Evolutionary conservation across 2,888 invertebrate species (phyloP), one percentile per base, ranked within the genome.

Genomic region (Melinaea marsaeus): DNA sequence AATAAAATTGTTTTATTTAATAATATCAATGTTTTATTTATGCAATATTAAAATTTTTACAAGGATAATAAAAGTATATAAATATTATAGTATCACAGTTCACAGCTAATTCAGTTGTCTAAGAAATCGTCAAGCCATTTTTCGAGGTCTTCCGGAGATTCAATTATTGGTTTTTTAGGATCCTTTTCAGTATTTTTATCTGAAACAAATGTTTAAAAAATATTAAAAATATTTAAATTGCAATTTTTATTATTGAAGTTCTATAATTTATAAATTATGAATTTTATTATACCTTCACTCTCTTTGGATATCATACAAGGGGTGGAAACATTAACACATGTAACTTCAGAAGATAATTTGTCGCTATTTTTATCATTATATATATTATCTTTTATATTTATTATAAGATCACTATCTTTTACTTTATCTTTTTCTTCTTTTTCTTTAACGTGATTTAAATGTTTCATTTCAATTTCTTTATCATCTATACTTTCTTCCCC

Each of bases 41-140:
- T 42, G 42, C 42, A 42, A 42, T 42, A 42, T 9, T 42, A 32
- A 32, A 9, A 22, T 32, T 32, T 5, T 47, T 3, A 47, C 5
- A 13, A 47, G 5, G n/a, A 13, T 57, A 6, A 9, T 9, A 45
- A 46, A 46, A 37, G 46, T 58, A 34, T 6, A 58, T 46, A 47
- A 33, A 64, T 35, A 55, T 61, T 35, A 55, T 61, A 48, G 22
- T 51, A 54, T 59, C 56, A 64, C 47, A 57, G 22, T 45, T 5
- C 6, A 64, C 42, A 57, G 22, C 45, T 4, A 3, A n/a, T 45
- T 76, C 74, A 87, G 64, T 78, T 81, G 65, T 90, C 90, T 67
- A 91, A 80, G 71, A 88, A 90, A 68, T 91, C 90, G 57, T 91
- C 90, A 2, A 91, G 81, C 91, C 91, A 91, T 69, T 91, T 90